Percentiles rank a stretch among this genome's conserved stretches.
Evolutionary conservation across 2,113 vertebrate genomes (phyloP).

Genomic region (Anolis sagrei): DNA sequence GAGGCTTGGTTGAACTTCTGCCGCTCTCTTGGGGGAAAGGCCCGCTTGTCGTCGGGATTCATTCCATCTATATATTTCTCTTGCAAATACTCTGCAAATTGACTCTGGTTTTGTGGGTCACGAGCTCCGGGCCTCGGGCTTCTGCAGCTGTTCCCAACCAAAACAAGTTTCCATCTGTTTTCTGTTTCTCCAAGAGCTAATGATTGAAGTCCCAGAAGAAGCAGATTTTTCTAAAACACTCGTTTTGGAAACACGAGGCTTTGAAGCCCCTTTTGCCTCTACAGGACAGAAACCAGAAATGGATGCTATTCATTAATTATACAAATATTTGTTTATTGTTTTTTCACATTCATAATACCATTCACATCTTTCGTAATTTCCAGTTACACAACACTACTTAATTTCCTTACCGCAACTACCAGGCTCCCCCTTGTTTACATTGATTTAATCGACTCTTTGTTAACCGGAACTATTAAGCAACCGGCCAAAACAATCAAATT

Average conservation of each 20-base stretch:
- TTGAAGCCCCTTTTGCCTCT: not conserved
- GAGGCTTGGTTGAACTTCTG: not conserved
- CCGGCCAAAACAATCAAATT: no score
- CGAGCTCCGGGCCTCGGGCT: not conserved
- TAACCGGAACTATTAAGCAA: no score
- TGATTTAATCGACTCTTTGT: no score
- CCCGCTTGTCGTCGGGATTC: not conserved
- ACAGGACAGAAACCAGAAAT: not conserved
- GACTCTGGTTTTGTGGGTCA: conserved; percentile 3
- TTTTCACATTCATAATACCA: no score
- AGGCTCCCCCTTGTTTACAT: no score
- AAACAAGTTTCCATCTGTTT: conserved; percentile 28
- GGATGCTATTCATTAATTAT: not conserved
- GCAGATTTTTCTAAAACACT: not conserved
- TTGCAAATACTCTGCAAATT: not conserved
- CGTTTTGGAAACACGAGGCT: not conserved
- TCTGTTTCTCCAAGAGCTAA: conserved; percentile 10
- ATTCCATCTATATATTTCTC: not conserved
- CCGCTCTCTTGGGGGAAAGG: not conserved
- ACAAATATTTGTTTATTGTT: no score
- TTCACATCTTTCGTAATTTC: no score
- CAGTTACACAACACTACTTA: no score
- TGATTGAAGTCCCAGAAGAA: conserved; percentile 11
- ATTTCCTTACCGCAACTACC: no score
- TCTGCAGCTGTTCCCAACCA: conserved; percentile 16